phyloP scores from a whole-genome alignment of 2,888 invertebrate species.

The Steinernema hermaphroditum region DNA sequence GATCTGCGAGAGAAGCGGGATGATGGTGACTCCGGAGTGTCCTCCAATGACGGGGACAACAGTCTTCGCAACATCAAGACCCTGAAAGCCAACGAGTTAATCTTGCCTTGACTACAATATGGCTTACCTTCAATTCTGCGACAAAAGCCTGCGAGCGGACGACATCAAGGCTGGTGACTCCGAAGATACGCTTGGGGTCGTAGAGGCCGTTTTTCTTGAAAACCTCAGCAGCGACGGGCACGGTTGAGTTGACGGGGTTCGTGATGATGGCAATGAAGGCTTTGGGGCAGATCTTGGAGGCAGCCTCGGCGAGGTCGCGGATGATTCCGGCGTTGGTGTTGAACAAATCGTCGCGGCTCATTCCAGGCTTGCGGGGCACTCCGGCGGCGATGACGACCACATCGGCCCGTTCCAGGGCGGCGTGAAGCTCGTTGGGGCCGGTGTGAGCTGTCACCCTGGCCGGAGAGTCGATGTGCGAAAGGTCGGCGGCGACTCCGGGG shows the following conservation, averaged over 20 bases:
- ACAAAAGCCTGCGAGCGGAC: conserved; percentile 92
- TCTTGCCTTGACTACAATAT: too few species aligned
- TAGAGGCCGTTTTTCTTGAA: conserved; percentile 86
- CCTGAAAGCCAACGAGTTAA: too few species aligned
- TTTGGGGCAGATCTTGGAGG: conserved; percentile 84
- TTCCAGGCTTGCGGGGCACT: conserved; percentile 95
- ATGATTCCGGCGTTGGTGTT: conserved; percentile 98
- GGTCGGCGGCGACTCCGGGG: conserved; percentile 92
- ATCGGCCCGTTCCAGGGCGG: conserved; percentile 80
- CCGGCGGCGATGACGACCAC: conserved; percentile 96
- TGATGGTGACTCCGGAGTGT: conserved; percentile 96
- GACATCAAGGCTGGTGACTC: conserved; percentile 93
- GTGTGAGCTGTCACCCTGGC: conserved; percentile 72
- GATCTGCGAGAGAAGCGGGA: conserved; percentile 87
- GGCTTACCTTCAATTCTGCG: conserved; percentile 79
- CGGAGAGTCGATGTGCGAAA: conserved; percentile 91
- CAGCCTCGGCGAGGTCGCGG: conserved; percentile 79
- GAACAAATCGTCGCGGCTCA: conserved; percentile 97
- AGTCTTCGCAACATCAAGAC: conserved; percentile 81
- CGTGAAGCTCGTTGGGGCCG: conserved; percentile 78
- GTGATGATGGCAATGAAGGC: conserved; percentile 93
- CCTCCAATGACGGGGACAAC: conserved; percentile 94
- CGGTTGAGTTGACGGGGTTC: conserved; percentile 97
- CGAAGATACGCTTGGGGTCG: conserved; percentile 88
- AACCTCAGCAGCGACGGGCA: conserved; percentile 93